phyloP scores from a whole-genome alignment of 2,888 invertebrate genomes.

The Papilio demoleus region DNA sequence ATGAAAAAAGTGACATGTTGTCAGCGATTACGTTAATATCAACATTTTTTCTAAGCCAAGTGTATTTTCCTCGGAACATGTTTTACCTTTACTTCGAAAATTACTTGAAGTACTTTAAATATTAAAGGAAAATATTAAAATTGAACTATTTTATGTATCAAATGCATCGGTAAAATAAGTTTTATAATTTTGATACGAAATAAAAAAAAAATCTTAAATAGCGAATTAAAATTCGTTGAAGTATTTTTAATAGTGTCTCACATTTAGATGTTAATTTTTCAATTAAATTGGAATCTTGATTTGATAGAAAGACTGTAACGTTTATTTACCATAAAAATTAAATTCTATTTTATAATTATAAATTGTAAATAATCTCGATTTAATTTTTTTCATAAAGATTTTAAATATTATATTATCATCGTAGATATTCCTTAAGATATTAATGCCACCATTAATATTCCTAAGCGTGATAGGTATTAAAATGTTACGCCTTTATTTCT shows the following conservation, averaged over 20 bases:
- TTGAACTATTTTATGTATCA: no score
- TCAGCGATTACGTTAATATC: slow-evolving; percentile 31
- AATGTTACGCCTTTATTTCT: slow-evolving; percentile 42
- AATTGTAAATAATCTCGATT: neutral
- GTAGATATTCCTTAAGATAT: slow-evolving; percentile 34
- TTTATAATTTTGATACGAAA: no score
- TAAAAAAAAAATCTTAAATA: no score
- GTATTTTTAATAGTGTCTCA: neutral
- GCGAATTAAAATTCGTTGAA: neutral
- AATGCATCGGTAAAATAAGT: no score
- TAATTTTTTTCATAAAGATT: neutral
- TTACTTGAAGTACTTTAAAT: neutral
- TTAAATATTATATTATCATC: slow-evolving; percentile 10
- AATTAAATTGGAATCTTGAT: no score
- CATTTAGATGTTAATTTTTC: neutral
- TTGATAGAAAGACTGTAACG: no score
- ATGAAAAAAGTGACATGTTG: slow-evolving; percentile 24
- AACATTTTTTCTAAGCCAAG: slow-evolving; percentile 19
- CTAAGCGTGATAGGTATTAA: slow-evolving; percentile 40
- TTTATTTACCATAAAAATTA: no score
- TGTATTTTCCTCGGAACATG: neutral
- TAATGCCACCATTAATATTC: slow-evolving; percentile 42
- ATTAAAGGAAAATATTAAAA: neutral
- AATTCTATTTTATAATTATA: no score
- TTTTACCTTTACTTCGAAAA: slow-evolving; percentile 2